A percentile compares a stretch with the other conserved stretches of the same genome.
phyloP scores from a whole-genome alignment of 2,888 invertebrate species.

The Ormyrus labotus region DNA sequence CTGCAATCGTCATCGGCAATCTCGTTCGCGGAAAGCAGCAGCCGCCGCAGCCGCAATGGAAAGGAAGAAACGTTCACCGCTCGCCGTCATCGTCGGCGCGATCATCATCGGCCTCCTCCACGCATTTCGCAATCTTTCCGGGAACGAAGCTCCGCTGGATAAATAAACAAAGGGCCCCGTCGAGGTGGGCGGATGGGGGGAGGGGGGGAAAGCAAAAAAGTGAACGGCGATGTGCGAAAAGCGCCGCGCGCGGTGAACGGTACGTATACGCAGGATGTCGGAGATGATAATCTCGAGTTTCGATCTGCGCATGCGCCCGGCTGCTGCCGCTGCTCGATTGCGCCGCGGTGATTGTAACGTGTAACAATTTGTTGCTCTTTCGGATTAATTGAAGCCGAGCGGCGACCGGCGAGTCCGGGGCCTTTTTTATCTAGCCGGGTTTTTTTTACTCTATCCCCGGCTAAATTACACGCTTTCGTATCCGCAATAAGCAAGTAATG shows the following conservation, averaged over 20 bases:
- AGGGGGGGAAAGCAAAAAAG: conserved; percentile 22
- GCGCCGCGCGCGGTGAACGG: conserved; percentile 10
- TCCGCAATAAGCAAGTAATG: not conserved
- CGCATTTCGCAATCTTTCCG: conserved; percentile 24
- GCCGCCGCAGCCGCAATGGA: not conserved
- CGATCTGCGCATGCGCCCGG: not conserved
- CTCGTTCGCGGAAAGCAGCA: conserved; percentile 7
- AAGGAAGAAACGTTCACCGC: conserved; percentile 8
- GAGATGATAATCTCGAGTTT: conserved; percentile 49
- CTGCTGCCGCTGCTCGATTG: conserved; percentile 8
- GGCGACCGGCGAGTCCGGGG: not conserved
- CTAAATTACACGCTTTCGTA: conserved; percentile 40
- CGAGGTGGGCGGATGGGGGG: not conserved
- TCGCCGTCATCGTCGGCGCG: conserved; percentile 48
- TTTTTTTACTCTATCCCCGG: not conserved
- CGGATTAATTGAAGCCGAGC: conserved; percentile 16
- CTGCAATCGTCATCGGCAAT: conserved; percentile 48
- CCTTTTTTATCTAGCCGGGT: too few relatives aligned
- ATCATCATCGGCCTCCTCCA: conserved; percentile 18
- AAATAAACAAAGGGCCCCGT: conserved; percentile 42
- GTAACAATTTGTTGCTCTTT: conserved; percentile 41
- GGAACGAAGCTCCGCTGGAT: conserved; percentile 7
- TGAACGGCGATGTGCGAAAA: conserved; percentile 33
- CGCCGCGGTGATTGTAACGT: conserved; percentile 10
- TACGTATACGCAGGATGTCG: conserved; percentile 18